Evolutionary conservation across 2,888 invertebrate species (phyloP).

Genomic region (Caenorhabditis sinica): DNA sequence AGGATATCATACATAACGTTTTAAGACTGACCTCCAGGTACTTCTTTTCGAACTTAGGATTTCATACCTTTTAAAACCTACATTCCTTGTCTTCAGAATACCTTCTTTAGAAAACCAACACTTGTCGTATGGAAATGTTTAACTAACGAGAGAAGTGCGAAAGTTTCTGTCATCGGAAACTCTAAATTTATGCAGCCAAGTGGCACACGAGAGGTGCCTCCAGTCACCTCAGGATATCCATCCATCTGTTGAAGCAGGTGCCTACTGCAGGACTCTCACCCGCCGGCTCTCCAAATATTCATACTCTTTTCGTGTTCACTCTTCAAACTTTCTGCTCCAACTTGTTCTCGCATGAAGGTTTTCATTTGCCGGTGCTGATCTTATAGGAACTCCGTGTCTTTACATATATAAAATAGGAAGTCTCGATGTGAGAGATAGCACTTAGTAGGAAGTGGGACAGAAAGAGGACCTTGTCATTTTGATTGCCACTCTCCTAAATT

Average conservation of each 20-base stretch:
- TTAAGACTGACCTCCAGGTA: no score
- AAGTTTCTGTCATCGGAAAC: conserved; percentile 36
- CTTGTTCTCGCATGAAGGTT: conserved; percentile 28
- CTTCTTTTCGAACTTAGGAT: no score
- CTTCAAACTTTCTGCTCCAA: background rate
- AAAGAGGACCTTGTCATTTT: conserved; percentile 32
- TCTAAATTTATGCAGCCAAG: conserved; percentile 54
- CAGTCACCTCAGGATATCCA: conserved; percentile 46
- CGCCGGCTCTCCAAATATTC: conserved; percentile 37
- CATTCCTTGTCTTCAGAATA: no score
- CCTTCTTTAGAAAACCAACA: background rate
- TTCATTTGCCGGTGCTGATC: background rate
- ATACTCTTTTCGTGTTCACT: conserved; percentile 8
- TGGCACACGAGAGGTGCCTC: conserved; percentile 4
- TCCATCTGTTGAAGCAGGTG: conserved; percentile 59
- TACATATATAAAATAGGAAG: background rate
- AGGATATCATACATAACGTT: no score
- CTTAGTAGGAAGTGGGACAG: background rate
- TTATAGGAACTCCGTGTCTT: background rate
- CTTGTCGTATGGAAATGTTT: conserved; percentile 8
- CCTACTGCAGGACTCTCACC: background rate
- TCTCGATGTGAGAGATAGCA: background rate
- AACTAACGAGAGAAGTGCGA: conserved; percentile 25
- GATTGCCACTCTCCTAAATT: conserved; percentile 51
- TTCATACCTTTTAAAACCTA: no score